phyloP scores from a whole-genome alignment of 1,140 invertebrate genomes.

The Heterodera carotae region DNA sequence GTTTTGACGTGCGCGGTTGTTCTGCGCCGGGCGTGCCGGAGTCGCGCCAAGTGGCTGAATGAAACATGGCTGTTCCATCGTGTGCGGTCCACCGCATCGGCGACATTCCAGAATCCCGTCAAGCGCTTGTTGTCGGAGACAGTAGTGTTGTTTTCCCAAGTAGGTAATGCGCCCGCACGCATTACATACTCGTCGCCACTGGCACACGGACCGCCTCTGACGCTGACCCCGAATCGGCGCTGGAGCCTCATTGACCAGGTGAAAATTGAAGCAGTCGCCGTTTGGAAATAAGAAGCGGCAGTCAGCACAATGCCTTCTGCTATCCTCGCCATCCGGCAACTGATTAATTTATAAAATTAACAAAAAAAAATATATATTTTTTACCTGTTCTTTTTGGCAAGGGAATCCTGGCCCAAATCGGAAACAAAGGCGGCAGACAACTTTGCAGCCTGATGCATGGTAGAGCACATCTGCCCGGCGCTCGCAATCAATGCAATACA shows the following conservation, averaged over 20 bases:
- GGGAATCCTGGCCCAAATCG: neutral
- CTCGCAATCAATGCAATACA: neutral
- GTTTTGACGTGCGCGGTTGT: neutral
- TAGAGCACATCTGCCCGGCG: neutral
- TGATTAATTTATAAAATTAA: neutral
- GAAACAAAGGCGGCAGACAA: neutral
- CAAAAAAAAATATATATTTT: too few relatives aligned
- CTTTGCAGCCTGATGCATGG: neutral
- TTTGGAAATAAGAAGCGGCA: constrained; percentile 13
- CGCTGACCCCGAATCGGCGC: neutral
- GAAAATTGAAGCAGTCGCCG: neutral
- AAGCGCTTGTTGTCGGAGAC: too few relatives aligned
- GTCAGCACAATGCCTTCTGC: neutral
- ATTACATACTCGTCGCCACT: too few relatives aligned
- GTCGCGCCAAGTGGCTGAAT: too few relatives aligned
- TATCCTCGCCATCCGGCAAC: neutral
- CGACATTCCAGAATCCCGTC: too few relatives aligned
- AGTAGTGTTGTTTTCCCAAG: too few relatives aligned
- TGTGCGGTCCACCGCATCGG: too few relatives aligned
- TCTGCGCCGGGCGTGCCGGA: too few relatives aligned
- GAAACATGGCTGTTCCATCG: too few relatives aligned
- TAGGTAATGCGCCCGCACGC: too few relatives aligned
- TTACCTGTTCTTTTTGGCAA: neutral
- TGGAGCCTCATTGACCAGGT: neutral
- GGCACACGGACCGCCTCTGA: too few relatives aligned